Percentiles rank a stretch among this genome's conserved stretches.
Conservation (phyloP, 2,888 invertebrate genomes). For the Odontothrips loti region DNA sequence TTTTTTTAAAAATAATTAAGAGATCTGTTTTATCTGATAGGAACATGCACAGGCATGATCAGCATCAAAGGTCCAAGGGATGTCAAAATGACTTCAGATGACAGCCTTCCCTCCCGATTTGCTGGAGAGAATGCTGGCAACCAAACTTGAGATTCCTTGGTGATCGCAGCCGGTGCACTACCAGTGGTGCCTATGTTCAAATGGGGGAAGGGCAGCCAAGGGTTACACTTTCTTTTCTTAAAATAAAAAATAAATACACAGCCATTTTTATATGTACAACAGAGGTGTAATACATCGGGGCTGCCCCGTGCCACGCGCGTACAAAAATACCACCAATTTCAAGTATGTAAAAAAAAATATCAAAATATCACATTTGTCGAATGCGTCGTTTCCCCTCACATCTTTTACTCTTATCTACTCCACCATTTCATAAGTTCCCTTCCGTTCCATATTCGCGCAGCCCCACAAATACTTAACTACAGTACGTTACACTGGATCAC, state of each 20-base stretch:
- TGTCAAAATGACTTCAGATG: too few species aligned
- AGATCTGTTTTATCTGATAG: too few species aligned
- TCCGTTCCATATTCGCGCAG: not conserved
- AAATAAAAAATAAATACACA: slow-evolving; percentile 21
- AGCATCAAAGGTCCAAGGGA: too few species aligned
- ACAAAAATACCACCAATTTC: slow-evolving; percentile 10
- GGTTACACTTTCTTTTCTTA: not conserved
- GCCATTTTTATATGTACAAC: slow-evolving; percentile 22
- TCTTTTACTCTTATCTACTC: not conserved
- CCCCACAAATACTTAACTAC: slow-evolving; percentile 20
- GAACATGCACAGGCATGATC: too few species aligned
- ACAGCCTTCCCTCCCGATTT: too few species aligned
- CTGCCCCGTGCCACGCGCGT: slow-evolving; percentile 11
- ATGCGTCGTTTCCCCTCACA: slow-evolving; percentile 19
- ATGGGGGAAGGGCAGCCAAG: slow-evolving; percentile 9
- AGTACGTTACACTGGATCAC: slow-evolving; percentile 24
- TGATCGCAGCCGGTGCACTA: not conserved
- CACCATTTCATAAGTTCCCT: not conserved
- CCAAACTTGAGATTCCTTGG: not conserved
- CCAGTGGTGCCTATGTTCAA: too few species aligned
- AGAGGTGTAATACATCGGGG: slow-evolving; percentile 17
- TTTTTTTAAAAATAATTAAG: too few species aligned
- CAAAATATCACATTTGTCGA: slow-evolving; percentile 23
- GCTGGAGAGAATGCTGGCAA: too few species aligned
- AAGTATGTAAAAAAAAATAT: slow-evolving; percentile 5